Base-by-base conservation (phyloP, 2,797 vertebrate species). In the Corythornis leucogaster region DNA sequence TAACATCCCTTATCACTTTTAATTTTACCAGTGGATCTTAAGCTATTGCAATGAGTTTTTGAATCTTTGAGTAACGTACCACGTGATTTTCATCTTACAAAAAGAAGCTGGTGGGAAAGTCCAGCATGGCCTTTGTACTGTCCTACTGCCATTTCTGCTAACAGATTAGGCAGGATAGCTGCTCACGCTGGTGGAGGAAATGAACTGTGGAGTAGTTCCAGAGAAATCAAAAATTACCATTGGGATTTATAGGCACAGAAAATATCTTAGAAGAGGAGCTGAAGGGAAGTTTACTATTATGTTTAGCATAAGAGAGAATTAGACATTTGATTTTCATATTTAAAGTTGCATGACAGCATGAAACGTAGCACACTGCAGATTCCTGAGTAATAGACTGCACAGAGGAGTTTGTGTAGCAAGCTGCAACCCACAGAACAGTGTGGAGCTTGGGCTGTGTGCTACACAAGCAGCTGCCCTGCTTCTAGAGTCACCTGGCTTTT, bases 1-100 rank as follows among this genome's bases (percentile, higher is more conserved):
- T 97, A 97, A 97, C 94, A 93, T 96, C 80, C 63, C 79, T 95
- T 95, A 96, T 95, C 95, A 92, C 96, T 97, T 96, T 90, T 87
- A 96, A 94, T 96, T 95, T 94, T 96, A 93, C 93, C 67, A 81
- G 93, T 84, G 61, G 83, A 94, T 89, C 93, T 97, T 87, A 97
- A 96, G 87, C 91, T 93, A 93, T 83, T 50, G 40, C 91, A 85
- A 90, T 83, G 63, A 90, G 48, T 24, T 85, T 90, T 83, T 94
- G 91, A 96, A 94, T 96, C 86, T 94, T 92, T 55, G 89, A 91
- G 90, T 31, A 57, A 58, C 51, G 26, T 28, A 71, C 54, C 24
- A 24, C 5, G n/a, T 69, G 85, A 71, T 85, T 93, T 92, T 83
- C 35, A 43, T 71, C 35, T 89, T 22, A 15, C 26, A 35, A 14